These are phyloP conservation scores for Blennius ocellaris DNA, from an alignment of 2,113 vertebrate species.

Conservation along the genomic window DNA sequence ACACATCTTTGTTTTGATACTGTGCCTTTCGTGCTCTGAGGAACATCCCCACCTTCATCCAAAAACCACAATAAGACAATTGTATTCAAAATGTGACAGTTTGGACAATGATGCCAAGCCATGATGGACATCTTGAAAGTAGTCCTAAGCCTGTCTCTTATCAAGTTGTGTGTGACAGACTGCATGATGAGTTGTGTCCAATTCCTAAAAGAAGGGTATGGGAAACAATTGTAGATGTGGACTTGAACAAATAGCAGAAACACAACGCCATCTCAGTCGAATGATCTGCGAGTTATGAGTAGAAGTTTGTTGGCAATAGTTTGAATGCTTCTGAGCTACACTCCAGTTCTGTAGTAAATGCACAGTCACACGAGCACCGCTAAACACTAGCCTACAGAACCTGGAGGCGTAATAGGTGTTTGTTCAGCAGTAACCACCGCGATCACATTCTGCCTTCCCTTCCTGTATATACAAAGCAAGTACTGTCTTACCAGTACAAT, in stretches of 20 bases:
- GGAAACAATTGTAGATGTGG: conserved; percentile 39
- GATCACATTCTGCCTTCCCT: conserved; percentile 26
- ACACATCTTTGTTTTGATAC: conserved; percentile 8
- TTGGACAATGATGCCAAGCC: conserved; percentile 56
- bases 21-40: conserved; percentile 14
- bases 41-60: conserved; percentile 13
- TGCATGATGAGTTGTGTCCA: conserved; percentile 23
- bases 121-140: conserved; percentile 58
- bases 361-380: conserved; percentile 15
- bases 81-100: conserved; percentile 43
- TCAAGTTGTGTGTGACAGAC: conserved; percentile 54
- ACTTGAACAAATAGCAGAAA: conserved; percentile 44
- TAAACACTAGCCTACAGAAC: conserved; percentile 35
- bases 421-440: conserved; percentile 5
- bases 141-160: conserved; percentile 47
- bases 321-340: conserved; percentile 36
- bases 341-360: conserved; percentile 41
- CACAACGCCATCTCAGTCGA: conserved; percentile 26
- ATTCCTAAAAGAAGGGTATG: no score
- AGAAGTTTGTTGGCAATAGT: conserved; percentile 50
- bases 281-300: conserved; percentile 47
- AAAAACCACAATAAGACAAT: conserved; percentile 38
- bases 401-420: not conserved
- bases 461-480: conserved; percentile 25
- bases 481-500: conserved; percentile 11